Conservation (phyloP, 2,888 invertebrate species). For the Athetis lepigone region DNA sequence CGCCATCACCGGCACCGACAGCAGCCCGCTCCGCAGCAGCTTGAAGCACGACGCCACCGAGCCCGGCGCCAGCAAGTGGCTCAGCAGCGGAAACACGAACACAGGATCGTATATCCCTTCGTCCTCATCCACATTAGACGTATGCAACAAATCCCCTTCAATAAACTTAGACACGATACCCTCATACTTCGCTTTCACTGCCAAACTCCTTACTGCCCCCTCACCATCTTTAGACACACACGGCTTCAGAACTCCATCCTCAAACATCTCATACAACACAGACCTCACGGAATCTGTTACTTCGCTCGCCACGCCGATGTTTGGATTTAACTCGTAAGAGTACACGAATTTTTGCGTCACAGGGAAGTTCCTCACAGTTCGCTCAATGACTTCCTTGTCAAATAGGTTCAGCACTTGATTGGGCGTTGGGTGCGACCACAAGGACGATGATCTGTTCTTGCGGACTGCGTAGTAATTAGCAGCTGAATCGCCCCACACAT, state of each 20-base stretch:
- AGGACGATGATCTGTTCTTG: constrained; percentile 86
- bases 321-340: constrained; percentile 76
- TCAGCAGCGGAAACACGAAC: constrained; percentile 95
- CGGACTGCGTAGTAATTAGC: constrained; percentile 94
- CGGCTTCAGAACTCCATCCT: constrained; percentile 69
- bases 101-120: constrained; percentile 94
- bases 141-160: constrained; percentile 68
- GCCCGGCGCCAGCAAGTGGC: constrained; percentile 93
- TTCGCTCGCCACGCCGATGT: constrained; percentile 59
- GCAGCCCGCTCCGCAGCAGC: constrained; percentile 92
- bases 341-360: constrained; percentile 91
- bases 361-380: constrained; percentile 94
- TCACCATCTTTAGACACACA: constrained; percentile 70
- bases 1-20: constrained; percentile 93
- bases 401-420: constrained; percentile 94
- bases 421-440: constrained; percentile 93
- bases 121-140: constrained; percentile 72
- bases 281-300: constrained; percentile 62
- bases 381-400: constrained; percentile 91
- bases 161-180: constrained; percentile 62
- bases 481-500: constrained; percentile 96
- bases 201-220: constrained; percentile 67
- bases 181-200: constrained; percentile 70
- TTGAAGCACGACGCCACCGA: constrained; percentile 93
- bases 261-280: constrained; percentile 68